Evolutionary conservation across 1,140 invertebrate species (phyloP), one percentile per base, ranked within the genome.

Genomic region (Drosophila lacertosa): DNA sequence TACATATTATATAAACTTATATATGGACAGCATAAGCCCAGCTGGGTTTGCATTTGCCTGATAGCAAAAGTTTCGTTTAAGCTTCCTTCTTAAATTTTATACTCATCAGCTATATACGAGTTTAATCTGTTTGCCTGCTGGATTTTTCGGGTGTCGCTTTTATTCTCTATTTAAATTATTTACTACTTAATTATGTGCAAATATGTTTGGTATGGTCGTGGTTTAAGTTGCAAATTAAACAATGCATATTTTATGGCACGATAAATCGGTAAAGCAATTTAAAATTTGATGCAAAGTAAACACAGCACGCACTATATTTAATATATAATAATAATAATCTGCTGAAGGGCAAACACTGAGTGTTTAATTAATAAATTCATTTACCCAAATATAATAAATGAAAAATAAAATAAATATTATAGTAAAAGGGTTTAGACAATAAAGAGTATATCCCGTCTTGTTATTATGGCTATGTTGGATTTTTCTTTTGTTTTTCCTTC

Each of bases 161-260:
- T 18, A 29, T 51, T 55, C 44, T 20, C 44, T 20, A 47, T 66
- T 51, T 64, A 20, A 44, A 67, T 62, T 67, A 67, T 67, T 62
- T 45, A 62, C 57, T 26, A 32, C 29, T 62, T 67, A 51, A 67
- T 67, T 62, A 62, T 62, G 57, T 29, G n/a, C 20, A 51, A 29
- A 47, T 67, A 45, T 42, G 37, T 62, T 67, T 42, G 22, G 13
- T 10, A 59, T 22, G 11, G 18, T 9, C 24, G 10, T 16, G 26
- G 32, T 39, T 48, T 66, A 58, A 58, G 42, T 57, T 50, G 64
- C 29, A 67, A 67, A 62, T 62, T 53, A 67, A 67, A 62, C 64
- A 67, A 60, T 62, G 29, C 7, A 67, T 67, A 62, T 67, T 67
- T 51, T 26, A 57, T 57, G 32, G 22, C n/a, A 24, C 11, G 6